Evolutionary conservation across 2,113 vertebrate species (phyloP), one percentile per base, ranked within the genome.

Genomic region (Sander lucioperca): DNA sequence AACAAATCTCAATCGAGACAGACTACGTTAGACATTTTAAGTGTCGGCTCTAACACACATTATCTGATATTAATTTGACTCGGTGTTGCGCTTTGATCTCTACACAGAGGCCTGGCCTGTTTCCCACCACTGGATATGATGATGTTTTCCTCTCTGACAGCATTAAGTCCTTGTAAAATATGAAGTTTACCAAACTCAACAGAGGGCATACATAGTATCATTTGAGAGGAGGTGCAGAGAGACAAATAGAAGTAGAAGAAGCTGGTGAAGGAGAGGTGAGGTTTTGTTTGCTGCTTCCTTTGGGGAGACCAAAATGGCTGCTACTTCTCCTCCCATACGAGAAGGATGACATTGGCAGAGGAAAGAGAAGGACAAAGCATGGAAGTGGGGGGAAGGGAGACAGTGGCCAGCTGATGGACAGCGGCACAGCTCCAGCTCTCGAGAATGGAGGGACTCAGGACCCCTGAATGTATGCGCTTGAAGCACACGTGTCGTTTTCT

Each of bases 261-360:
- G 16, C 51, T 21, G 69, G 45, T 48, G 21, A 36, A 68, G 67
- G 19, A 6, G 5, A 77, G 21, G 63, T 57, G 58, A 68, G 43
- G 77, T 61, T 80, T 76, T 39, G 39, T 43, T 70, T 68, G 45
- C 33, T 2, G 30, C 61, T 47, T 79, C 68, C 75, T 85, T 90
- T 65, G 53, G 88, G 82, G 85, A 90, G 79, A 68, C 81, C 80
- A 92, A 93, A 93, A 93, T 91, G 91, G 88, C 88, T 85, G 86
- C 87, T 77, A 33, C 82, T 82, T 86, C 73, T 86, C 76, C 81
- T 86, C 85, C 81, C 75, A 77, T 71, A 80, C 7, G 39, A 74
- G 74, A 79, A 83, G 85, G 61, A 86, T 92, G 93, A 94, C 92
- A 93, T 91, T 93, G 93, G 88, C n/a, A 51, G 80, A 57, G 67